Conservation (phyloP, 2,113 vertebrate species). For the Condylura cristata region DNA sequence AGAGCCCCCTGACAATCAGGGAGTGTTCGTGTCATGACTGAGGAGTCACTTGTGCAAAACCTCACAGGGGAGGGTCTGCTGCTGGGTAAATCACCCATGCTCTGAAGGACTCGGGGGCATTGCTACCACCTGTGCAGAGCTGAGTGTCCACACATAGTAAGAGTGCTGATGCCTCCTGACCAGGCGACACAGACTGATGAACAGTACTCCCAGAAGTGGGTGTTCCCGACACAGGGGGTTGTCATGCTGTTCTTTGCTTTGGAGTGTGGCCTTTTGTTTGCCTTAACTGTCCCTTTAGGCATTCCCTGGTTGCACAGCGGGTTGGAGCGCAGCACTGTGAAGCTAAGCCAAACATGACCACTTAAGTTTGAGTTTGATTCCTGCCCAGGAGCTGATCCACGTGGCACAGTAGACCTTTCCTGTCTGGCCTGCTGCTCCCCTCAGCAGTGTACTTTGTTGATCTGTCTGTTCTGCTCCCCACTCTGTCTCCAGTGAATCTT, state of each 20-base stretch:
- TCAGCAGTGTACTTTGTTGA: too few relatives aligned
- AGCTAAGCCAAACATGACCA: too few relatives aligned
- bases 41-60: neutral
- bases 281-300: neutral
- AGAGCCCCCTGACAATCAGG: neutral
- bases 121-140: accelerated
- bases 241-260: neutral
- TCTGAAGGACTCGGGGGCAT: neutral
- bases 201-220: accelerated
- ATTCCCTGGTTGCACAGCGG: too few relatives aligned
- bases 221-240: neutral
- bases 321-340: too few relatives aligned
- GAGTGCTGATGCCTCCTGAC: neutral
- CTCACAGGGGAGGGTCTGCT: neutral
- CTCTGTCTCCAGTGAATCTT: too few relatives aligned
- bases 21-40: neutral
- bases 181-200: neutral
- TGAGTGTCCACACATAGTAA: accelerated
- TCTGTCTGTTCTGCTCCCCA: too few relatives aligned
- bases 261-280: neutral
- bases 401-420: too few relatives aligned
- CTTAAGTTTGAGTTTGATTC: too few relatives aligned
- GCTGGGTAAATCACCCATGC: accelerated
- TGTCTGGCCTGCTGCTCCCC: too few relatives aligned
- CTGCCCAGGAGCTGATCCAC: too few relatives aligned